phyloP scores from a whole-genome alignment of 1,140 invertebrate genomes.

The Bombus cullumanus region DNA sequence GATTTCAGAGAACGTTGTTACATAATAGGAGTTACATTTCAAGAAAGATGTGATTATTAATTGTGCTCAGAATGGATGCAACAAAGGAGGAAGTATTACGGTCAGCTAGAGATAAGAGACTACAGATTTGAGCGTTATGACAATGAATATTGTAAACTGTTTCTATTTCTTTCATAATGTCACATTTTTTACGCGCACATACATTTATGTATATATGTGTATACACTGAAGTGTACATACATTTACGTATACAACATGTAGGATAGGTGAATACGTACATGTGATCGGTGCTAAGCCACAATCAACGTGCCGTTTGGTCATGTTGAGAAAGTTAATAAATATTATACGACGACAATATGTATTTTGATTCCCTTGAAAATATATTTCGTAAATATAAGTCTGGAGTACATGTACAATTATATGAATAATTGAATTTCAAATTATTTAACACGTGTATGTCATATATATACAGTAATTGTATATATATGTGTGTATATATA shows the following conservation, averaged over 20 bases:
- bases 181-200: constrained; percentile 57
- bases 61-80: neutral
- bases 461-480: neutral
- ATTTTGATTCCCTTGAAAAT: constrained; percentile 51
- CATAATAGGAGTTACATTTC: neutral
- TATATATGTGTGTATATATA: neutral
- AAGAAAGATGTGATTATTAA: constrained; percentile 15
- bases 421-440: constrained; percentile 10
- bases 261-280: constrained; percentile 42
- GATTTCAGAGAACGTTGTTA: neutral
- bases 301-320: constrained; percentile 32
- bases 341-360: constrained; percentile 61
- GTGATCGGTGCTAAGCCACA: constrained; percentile 63
- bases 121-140: constrained; percentile 34
- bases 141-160: constrained; percentile 44
- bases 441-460: constrained; percentile 4
- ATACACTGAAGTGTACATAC: constrained; percentile 56
- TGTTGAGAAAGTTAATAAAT: constrained; percentile 65
- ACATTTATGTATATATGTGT: constrained; percentile 68
- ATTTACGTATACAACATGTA: constrained; percentile 49
- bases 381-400: constrained; percentile 23
- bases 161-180: constrained; percentile 61
- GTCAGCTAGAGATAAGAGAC: constrained; percentile 13
- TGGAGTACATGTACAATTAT: constrained; percentile 13
- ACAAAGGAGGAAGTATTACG: neutral